Conservation (phyloP, 2,888 invertebrate genomes). For the Meliscaeva auricollis region DNA sequence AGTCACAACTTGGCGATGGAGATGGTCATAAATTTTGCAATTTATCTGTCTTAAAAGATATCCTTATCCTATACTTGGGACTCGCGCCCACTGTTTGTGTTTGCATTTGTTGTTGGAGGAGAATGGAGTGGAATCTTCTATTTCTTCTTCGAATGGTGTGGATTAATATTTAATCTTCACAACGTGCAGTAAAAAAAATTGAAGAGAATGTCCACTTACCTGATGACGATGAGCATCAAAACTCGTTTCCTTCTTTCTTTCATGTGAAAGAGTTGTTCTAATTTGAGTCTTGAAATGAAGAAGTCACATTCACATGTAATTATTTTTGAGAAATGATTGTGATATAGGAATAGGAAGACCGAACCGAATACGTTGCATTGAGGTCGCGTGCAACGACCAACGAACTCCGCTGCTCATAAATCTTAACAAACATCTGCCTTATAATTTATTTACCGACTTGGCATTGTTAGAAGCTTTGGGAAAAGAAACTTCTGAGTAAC, state of each 20-base stretch:
- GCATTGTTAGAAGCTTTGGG: slow-evolving; percentile 13
- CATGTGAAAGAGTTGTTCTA: slow-evolving; percentile 34
- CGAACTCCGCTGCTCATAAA: slow-evolving; percentile 26
- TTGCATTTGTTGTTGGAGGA: neutral
- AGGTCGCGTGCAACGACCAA: slow-evolving; percentile 22
- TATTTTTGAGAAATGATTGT: slow-evolving; percentile 36
- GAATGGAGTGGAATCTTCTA: neutral
- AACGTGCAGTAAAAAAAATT: slow-evolving; percentile 36
- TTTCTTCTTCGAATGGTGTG: slow-evolving; percentile 13
- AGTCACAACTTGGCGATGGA: slow-evolving; percentile 49
- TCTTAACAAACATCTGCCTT: slow-evolving; percentile 6
- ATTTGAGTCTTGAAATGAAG: slow-evolving; percentile 25
- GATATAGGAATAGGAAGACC: slow-evolving; percentile 11
- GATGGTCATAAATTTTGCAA: slow-evolving; percentile 55
- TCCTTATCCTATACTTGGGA: neutral
- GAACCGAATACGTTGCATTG: neutral
- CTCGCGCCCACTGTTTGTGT: slow-evolving; percentile 30
- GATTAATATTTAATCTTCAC: slow-evolving; percentile 51
- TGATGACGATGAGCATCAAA: slow-evolving; percentile 15
- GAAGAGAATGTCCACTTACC: slow-evolving; percentile 59
- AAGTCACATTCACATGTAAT: slow-evolving; percentile 49
- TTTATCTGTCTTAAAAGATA: slow-evolving; percentile 54
- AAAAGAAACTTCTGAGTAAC: neutral
- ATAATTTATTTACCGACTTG: slow-evolving; percentile 8
- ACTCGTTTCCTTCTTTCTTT: slow-evolving; percentile 44